Conservation (phyloP, 2,113 vertebrate species). For the Embiotoca jacksoni region DNA sequence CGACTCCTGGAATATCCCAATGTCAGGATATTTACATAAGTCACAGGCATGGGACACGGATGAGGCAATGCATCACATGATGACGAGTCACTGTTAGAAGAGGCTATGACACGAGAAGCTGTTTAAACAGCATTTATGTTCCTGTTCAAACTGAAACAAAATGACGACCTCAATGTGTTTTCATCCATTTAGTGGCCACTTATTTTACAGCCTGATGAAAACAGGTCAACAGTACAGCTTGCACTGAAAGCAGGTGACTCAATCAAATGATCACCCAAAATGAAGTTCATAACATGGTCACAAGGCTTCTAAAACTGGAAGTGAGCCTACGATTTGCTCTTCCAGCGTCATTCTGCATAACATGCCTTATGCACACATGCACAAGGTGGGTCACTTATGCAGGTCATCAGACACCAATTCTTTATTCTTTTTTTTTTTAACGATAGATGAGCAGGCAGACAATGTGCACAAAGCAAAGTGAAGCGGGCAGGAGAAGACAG, state of each 20-base stretch:
- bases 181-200: neutral
- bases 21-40: slow-evolving; percentile 38
- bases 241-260: neutral
- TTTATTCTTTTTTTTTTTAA: neutral
- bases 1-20: neutral
- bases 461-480: neutral
- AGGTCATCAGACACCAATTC: neutral
- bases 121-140: neutral
- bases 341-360: neutral
- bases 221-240: neutral
- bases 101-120: slow-evolving; percentile 1
- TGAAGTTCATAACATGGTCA: neutral
- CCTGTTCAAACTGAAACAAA: slow-evolving; percentile 5
- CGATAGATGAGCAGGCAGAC: neutral
- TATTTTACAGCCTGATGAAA: neutral
- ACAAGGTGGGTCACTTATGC: neutral
- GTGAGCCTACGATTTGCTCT: neutral
- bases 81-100: slow-evolving; percentile 19
- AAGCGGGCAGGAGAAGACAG: neutral
- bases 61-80: slow-evolving; percentile 48
- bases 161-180: neutral
- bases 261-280: neutral
- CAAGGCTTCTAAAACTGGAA: neutral
- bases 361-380: neutral
- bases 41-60: slow-evolving; percentile 10